Evolutionary conservation across 2,888 invertebrate genomes (phyloP), one percentile per base, ranked within the genome.

Genomic region (Xestia sexstrigata): DNA sequence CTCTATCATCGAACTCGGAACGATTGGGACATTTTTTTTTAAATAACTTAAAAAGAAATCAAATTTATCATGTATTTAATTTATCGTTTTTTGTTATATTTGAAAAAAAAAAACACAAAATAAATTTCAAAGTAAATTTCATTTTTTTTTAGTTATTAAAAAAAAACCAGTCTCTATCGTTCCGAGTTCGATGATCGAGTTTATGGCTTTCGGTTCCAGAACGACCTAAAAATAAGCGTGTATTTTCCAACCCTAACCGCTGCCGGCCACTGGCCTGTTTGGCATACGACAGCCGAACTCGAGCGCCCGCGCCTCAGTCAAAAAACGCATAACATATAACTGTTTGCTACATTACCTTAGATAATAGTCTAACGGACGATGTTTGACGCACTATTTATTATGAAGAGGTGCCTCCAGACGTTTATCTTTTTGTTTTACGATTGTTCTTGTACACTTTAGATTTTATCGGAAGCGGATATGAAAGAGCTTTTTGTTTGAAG

Each of bases 311-410:
- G 79, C 78, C 71, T 5, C 88, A 87, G 87, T 88, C 87, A 87
- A 87, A 87, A 88, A 88, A 87, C 87, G 83, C 87, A 87, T 87
- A 85, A 85, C 66, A 66, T 67, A 58, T 87, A 88, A 85, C 87
- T 87, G 87, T 88, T 76, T 74, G 67, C 60, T 81, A 72, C 78
- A 78, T 81, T 88, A 80, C 69, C 71, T 85, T 71, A 75, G 76
- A 84, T 86, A 80, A 84, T 89, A 87, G 79, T 68, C n/a, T 83
- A 79, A 83, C 79, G 78, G 71, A 52, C 70, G 52, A 23, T 15
- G 68, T 83, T 85, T 82, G 83, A 83, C 71, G 78, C 30, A 71
- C 72, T 75, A 74, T 81, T 82, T 76, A 74, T 76, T 77, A 82
- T 70, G 75, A 86, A 69, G 75, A 86, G 81, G 75, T 74, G 76